Percentiles rank a stretch among this genome's conserved stretches.
Evolutionary conservation across 2,113 vertebrate genomes (phyloP).

Genomic region (Podarcis cretensis): DNA sequence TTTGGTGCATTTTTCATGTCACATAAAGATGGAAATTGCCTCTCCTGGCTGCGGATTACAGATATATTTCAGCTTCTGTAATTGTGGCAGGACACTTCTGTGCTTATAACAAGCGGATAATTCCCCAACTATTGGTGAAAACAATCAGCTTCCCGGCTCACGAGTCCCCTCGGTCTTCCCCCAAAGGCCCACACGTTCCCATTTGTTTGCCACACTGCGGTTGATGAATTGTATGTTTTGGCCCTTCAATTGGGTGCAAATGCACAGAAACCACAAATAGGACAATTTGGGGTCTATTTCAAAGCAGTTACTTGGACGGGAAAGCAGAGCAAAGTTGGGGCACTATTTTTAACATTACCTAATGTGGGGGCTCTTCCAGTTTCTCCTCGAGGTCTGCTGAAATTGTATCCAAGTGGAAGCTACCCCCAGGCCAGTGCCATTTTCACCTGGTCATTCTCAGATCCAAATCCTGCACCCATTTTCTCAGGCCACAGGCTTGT

Average conservation of each 20-base stretch:
- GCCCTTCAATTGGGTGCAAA: background rate
- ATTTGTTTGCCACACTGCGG: background rate
- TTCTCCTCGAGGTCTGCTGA: too few relatives aligned
- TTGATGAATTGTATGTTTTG: background rate
- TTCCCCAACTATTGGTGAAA: background rate
- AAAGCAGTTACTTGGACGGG: background rate
- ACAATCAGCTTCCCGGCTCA: background rate
- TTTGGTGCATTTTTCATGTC: slow-evolving; percentile 34
- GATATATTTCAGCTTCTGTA: slow-evolving; percentile 21
- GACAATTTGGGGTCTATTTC: background rate
- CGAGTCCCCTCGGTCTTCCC: background rate
- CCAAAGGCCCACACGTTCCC: background rate
- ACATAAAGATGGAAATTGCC: slow-evolving; percentile 35
- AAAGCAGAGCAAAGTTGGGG: background rate
- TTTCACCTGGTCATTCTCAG: too few relatives aligned
- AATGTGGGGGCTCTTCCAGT: background rate
- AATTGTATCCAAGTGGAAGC: too few relatives aligned
- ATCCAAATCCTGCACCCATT: too few relatives aligned
- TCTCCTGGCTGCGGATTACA: slow-evolving; percentile 26
- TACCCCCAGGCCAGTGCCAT: too few relatives aligned
- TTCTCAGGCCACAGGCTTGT: too few relatives aligned
- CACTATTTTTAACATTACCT: background rate
- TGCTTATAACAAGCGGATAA: slow-evolving; percentile 11
- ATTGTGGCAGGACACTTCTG: background rate
- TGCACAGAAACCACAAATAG: background rate